Conservation (phyloP, 2,113 vertebrate genomes). For the Lonchura striata region DNA sequence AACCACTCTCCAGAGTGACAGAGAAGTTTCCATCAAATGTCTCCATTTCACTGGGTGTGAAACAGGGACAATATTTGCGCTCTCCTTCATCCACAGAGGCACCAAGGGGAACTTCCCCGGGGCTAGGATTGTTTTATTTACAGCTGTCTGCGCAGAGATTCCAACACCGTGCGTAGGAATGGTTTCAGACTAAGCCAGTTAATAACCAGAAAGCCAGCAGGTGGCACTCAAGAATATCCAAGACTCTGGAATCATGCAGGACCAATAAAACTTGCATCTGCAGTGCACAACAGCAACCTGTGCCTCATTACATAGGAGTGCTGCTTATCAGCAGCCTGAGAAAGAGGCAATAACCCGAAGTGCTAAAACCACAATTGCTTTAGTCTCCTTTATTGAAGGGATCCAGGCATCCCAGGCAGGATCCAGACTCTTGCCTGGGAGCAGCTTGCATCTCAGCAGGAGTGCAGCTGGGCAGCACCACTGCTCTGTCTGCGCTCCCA, state of each 20-base stretch:
- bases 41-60: not conserved
- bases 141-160: not conserved
- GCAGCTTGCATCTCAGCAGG: not conserved
- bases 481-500: not conserved
- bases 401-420: not conserved
- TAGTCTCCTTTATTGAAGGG: not conserved
- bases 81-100: not conserved
- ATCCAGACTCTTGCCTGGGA: not conserved
- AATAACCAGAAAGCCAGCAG: slow-evolving; percentile 1
- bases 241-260: not conserved
- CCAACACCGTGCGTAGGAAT: fast-evolving
- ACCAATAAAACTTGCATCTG: not conserved
- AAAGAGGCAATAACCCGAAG: fast-evolving
- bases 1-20: not conserved
- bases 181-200: not conserved
- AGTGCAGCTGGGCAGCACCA: not conserved
- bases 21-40: not conserved
- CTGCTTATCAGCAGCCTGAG: not conserved
- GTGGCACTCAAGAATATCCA: slow-evolving; percentile 36
- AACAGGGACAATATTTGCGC: not conserved
- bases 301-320: fast-evolving
- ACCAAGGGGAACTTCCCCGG: not conserved
- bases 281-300: not conserved
- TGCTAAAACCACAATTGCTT: not conserved
- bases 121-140: not conserved